A percentile compares a stretch with the other conserved stretches of the same genome.
Evolutionary conservation across 2,888 invertebrate species (phyloP).

Genomic region (Erpobdella octoculata): DNA sequence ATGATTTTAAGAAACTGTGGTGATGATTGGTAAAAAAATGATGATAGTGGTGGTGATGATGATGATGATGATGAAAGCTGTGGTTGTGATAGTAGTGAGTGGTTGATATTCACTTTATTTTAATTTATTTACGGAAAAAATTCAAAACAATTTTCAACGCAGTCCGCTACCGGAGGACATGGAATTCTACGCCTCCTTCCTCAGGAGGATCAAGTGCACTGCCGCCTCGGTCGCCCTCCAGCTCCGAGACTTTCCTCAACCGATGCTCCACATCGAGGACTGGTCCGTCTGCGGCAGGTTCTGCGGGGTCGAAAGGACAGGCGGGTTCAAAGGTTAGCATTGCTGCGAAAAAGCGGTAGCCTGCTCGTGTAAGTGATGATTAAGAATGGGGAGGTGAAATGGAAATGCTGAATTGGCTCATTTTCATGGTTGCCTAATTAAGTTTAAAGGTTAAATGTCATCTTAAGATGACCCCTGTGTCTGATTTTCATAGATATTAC

Average conservation of each 20-base stretch:
- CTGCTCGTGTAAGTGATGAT: slow-evolving; percentile 72
- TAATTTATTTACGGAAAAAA: not conserved
- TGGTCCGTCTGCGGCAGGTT: slow-evolving; percentile 81
- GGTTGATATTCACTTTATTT: not conserved
- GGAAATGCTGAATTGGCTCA: slow-evolving; percentile 69
- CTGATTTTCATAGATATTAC: not conserved
- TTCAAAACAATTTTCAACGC: slow-evolving; percentile 29
- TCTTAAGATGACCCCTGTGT: not conserved
- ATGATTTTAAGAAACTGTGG: too few relatives aligned
- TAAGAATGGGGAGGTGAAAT: slow-evolving; percentile 71
- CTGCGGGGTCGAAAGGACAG: slow-evolving; percentile 73
- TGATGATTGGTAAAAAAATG: too few relatives aligned
- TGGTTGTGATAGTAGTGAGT: too few relatives aligned
- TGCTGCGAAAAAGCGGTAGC: slow-evolving; percentile 58
- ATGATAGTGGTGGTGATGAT: not conserved
- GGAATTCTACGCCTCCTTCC: slow-evolving; percentile 86
- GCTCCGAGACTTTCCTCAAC: slow-evolving; percentile 88
- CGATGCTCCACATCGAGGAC: slow-evolving; percentile 73
- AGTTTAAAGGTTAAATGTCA: not conserved
- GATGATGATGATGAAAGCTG: not conserved
- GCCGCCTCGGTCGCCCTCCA: slow-evolving; percentile 79
- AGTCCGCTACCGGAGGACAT: slow-evolving; percentile 76
- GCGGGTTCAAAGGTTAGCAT: slow-evolving; percentile 24
- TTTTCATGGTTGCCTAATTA: slow-evolving; percentile 49
- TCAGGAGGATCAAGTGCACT: slow-evolving; percentile 72